A percentile compares a stretch with the other conserved stretches of the same genome.
Conservation (phyloP, 2,888 invertebrate genomes). For the Siphonodentalium dalli region DNA sequence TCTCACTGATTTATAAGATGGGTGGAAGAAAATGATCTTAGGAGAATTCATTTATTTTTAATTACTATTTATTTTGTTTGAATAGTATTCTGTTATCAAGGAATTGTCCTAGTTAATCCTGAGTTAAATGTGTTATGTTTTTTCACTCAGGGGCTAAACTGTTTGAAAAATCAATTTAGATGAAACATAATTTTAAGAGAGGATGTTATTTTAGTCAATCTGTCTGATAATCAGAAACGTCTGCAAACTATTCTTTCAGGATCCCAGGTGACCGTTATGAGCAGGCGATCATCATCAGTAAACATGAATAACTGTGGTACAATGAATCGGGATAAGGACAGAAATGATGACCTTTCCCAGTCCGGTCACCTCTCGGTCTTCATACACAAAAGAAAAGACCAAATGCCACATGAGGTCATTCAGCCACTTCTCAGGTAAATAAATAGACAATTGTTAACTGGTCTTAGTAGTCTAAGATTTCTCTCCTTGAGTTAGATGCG, state of each 20-base stretch:
- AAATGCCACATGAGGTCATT: conserved; percentile 62
- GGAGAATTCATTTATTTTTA: no score
- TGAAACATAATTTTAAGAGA: background rate
- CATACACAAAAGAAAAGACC: conserved; percentile 63
- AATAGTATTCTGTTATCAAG: no score
- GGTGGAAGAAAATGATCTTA: no score
- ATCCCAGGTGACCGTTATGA: conserved; percentile 55
- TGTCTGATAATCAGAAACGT: no score
- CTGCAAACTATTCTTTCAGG: conserved; percentile 33
- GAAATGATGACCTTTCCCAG: conserved; percentile 52
- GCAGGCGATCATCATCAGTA: conserved; percentile 52
- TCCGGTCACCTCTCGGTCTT: conserved; percentile 61
- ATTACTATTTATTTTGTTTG: no score
- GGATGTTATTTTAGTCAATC: background rate
- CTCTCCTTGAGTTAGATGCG: no score
- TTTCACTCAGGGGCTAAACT: no score
- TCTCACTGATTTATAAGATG: no score
- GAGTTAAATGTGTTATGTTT: no score
- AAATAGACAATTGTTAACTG: no score
- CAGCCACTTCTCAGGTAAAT: conserved; percentile 59
- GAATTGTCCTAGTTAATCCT: no score
- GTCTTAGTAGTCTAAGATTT: no score
- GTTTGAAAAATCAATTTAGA: background rate
- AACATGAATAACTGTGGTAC: conserved; percentile 25
- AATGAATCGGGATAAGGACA: conserved; percentile 42